Base-by-base conservation (phyloP, 1,140 invertebrate genomes). In the Pseudomyrmex sp. region DNA sequence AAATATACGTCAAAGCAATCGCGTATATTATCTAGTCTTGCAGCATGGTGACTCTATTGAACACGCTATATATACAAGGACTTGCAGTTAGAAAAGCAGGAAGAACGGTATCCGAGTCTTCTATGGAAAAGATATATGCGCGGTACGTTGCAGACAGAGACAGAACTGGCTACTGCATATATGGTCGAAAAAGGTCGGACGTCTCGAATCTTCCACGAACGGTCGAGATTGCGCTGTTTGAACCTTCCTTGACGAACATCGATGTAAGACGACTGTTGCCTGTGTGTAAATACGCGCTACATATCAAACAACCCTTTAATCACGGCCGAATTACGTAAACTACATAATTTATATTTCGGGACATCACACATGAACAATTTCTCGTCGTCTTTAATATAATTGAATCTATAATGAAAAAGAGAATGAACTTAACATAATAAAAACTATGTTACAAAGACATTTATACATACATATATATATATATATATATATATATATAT, bases 151-250 rank as follows among this genome's bases (percentile, higher is more conserved):
- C 65, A 8, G 44, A 63, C 58, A 65, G 44, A 75, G 84, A 88
- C 83, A 69, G 77, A 74, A 83, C 70, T 66, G 86, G 70, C 82
- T 59, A 73, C 72, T 84, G 62, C 56, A 70, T 58, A 59, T 73
- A 74, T 77, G 72, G 76, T 48, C 52, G 83, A 90, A 87, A 79
- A 83, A 89, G 88, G 85, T 87, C 88, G 88, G 82, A 89, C 83
- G 75, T 84, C 89, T 89, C 88, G 88, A 90, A 87, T 63, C 73
- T 89, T 87, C 79, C 56, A 82, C 50, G 77, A 68, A 26, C 76
- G 61, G 23, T 10, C 48, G 69, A 48, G 61, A 85, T 56, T 66
- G 83, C 58, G 50, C 54, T 59, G 61, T 82, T 61, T 61, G 69
- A 59, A 63, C 46, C 68, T 59, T 58, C 2, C 46, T 80, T 58